These are phyloP conservation scores for Tautogolabrus adspersus DNA, from an alignment of 2,113 vertebrate species.

Conservation along the genomic window DNA sequence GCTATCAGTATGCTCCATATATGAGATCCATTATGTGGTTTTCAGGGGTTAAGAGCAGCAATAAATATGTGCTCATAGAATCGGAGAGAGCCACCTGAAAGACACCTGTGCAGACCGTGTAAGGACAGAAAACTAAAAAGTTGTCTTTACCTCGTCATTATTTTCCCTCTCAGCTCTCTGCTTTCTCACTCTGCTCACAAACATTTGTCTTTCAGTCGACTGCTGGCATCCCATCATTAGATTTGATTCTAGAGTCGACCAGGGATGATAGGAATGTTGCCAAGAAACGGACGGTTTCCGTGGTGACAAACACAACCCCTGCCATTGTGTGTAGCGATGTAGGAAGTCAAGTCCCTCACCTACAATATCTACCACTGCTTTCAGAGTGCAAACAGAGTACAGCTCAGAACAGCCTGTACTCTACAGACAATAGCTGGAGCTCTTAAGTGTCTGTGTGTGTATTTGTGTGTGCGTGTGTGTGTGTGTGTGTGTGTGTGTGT, in stretches of 20 bases:
- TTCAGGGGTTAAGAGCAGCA: too few relatives aligned
- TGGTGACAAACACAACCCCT: slow-evolving; percentile 87
- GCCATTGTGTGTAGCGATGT: slow-evolving; percentile 83
- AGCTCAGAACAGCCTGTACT: slow-evolving; percentile 26
- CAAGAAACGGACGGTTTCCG: slow-evolving; percentile 94
- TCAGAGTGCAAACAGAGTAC: slow-evolving; percentile 24
- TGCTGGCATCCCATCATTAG: slow-evolving; percentile 88
- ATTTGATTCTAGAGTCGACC: slow-evolving; percentile 83
- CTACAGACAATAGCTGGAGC: slow-evolving; percentile 13
- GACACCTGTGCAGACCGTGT: neutral
- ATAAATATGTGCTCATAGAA: too few relatives aligned
- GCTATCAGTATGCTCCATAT: too few relatives aligned
- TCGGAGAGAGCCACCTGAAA: neutral
- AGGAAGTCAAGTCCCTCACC: slow-evolving; percentile 78
- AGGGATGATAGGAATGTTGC: slow-evolving; percentile 90
- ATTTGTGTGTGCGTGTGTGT: neutral
- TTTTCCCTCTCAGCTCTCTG: slow-evolving; percentile 18
- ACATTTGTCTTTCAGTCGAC: slow-evolving; percentile 71
- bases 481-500: too few relatives aligned
- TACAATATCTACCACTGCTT: slow-evolving; percentile 28
- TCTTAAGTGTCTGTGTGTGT: neutral
- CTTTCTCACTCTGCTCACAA: neutral
- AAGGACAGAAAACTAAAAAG: neutral
- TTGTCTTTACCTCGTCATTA: slow-evolving; percentile 32
- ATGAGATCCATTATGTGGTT: too few relatives aligned